Evolutionary conservation across 64 coral and sea anemone genomes (phyloP).

Genomic region (Pocillopora damicornis): DNA sequence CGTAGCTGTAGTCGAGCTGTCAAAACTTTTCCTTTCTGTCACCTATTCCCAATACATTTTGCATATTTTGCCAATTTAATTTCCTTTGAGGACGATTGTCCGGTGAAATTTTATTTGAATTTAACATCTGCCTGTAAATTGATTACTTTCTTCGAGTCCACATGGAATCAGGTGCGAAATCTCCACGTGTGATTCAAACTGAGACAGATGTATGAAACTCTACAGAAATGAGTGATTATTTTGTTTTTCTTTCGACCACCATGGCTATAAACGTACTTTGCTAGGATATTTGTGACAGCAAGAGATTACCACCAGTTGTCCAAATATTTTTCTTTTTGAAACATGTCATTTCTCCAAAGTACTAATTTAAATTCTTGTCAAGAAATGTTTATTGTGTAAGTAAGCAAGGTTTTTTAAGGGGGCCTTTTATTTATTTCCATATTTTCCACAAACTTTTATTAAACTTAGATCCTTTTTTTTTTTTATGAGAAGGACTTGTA

Average conservation of each 20-base stretch:
- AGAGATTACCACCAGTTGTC: background rate
- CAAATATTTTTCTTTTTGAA: constrained; percentile 27
- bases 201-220: background rate
- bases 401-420: background rate
- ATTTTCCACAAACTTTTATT: background rate
- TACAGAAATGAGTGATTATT: background rate
- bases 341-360: background rate
- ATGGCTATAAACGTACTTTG: background rate
- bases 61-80: background rate
- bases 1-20: background rate
- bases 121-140: constrained; percentile 5
- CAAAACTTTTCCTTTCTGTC: background rate
- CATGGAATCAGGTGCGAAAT: background rate
- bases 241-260: background rate
- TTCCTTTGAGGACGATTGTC: background rate
- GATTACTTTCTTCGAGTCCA: background rate
- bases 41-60: background rate
- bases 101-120: background rate
- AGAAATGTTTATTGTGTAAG: background rate
- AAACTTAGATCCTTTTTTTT: too few species aligned
- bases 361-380: background rate
- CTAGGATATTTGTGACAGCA: background rate
- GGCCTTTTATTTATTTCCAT: background rate
- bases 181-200: background rate
- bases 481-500: too few species aligned